Percentiles rank a stretch among this genome's conserved stretches.
phyloP scores from a whole-genome alignment of 2,888 invertebrate species.

The Dicyrtoma fusca region DNA sequence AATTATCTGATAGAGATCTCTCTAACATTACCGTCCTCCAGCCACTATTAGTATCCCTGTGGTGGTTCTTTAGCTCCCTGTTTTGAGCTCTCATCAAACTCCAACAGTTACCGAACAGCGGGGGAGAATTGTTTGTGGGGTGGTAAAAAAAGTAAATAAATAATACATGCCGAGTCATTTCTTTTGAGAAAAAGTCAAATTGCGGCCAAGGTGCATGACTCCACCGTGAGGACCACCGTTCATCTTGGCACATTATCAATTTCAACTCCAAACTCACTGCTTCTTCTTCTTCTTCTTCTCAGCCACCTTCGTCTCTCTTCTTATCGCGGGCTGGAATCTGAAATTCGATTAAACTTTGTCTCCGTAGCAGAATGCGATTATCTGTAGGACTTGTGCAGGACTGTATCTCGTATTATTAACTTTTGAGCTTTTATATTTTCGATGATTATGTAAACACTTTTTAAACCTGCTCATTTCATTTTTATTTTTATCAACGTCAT shows the following conservation, averaged over 20 bases:
- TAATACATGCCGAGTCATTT: constrained; percentile 25
- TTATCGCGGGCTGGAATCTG: constrained; percentile 7
- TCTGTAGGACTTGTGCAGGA: too few relatives aligned
- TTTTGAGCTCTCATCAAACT: constrained; percentile 26
- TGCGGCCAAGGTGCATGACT: constrained; percentile 14
- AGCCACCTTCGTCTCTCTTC: constrained; percentile 8
- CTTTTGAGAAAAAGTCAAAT: constrained; percentile 14
- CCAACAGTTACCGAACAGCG: neutral
- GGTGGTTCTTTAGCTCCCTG: constrained; percentile 27
- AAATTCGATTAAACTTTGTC: constrained; percentile 16
- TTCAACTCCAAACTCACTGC: constrained; percentile 16
- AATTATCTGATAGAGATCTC: constrained; percentile 13
- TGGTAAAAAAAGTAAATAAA: constrained; percentile 26
- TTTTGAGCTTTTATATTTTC: too few relatives aligned
- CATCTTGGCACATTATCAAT: constrained; percentile 27
- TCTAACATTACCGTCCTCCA: constrained; percentile 9
- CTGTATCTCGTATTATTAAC: too few relatives aligned
- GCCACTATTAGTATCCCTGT: neutral
- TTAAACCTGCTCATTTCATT: too few relatives aligned
- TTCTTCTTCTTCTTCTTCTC: too few relatives aligned
- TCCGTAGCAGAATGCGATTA: too few relatives aligned
- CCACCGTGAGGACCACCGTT: neutral
- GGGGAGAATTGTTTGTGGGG: constrained; percentile 11
- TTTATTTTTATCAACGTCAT: too few relatives aligned
- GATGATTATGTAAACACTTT: too few relatives aligned